Evolutionary conservation across 1,140 invertebrate genomes (phyloP).

Genomic region (Phenacoccus solenopsis): DNA sequence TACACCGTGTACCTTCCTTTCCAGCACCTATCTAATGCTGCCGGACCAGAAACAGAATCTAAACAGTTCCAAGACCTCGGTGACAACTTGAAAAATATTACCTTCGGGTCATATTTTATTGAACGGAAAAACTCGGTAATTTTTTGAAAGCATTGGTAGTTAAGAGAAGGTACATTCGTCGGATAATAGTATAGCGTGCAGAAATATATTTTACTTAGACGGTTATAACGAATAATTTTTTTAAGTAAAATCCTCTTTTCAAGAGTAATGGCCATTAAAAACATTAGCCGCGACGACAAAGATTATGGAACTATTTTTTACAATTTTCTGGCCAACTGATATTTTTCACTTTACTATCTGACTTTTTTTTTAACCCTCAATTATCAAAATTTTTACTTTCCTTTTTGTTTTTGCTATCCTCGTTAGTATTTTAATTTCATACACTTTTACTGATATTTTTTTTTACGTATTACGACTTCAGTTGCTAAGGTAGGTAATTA

Average conservation of each 20-base stretch:
- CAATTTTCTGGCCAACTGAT: neutral
- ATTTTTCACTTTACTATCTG: neutral
- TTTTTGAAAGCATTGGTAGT: no score
- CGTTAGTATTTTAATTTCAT: no score
- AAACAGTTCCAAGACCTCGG: no score
- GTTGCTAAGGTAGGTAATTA: no score
- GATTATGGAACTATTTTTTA: constrained; percentile 3
- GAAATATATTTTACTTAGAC: neutral
- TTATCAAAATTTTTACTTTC: no score
- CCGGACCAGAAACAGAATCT: neutral
- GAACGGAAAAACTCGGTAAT: neutral
- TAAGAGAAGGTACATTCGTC: no score
- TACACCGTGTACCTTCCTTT: neutral
- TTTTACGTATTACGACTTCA: no score
- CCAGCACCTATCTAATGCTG: neutral
- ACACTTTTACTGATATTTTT: no score
- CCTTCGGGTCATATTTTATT: neutral
- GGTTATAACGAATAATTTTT: neutral
- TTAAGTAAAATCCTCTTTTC: neutral
- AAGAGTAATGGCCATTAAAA: neutral
- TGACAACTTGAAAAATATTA: no score
- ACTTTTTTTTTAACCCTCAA: no score
- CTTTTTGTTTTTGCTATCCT: no score
- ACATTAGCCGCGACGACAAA: neutral
- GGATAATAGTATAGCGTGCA: neutral